These are phyloP conservation scores for Xylota segnis DNA, from an alignment of 2,888 invertebrate genomes.

Conservation along the genomic window DNA sequence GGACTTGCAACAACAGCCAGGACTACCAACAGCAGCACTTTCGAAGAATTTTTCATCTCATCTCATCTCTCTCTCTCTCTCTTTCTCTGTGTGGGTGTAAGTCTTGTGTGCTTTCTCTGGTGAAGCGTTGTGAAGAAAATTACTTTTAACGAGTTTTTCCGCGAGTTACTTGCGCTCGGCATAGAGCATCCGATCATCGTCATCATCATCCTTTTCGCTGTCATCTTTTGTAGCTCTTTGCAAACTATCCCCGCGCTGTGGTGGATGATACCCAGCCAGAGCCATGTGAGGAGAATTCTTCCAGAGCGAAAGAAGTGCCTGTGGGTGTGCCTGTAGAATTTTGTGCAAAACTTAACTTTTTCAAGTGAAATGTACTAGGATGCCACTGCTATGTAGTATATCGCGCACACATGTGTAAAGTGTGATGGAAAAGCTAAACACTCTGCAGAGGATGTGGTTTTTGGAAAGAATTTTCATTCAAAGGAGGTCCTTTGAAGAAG, in stretches of 20 bases:
- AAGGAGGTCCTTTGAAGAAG: no score
- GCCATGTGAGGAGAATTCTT: conserved; percentile 54
- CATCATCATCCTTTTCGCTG: conserved; percentile 57
- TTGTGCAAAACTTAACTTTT: conserved; percentile 52
- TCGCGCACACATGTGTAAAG: not conserved
- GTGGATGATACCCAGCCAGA: conserved; percentile 31
- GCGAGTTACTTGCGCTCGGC: conserved; percentile 46
- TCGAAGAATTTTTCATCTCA: conserved; percentile 37
- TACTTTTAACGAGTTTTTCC: conserved; percentile 75
- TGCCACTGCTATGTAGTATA: not conserved
- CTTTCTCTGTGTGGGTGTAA: not conserved
- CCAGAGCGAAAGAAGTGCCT: conserved; percentile 11
- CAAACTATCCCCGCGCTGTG: conserved; percentile 44
- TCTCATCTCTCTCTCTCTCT: not conserved
- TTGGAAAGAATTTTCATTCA: not conserved
- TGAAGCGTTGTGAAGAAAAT: conserved; percentile 58
- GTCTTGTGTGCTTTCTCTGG: conserved; percentile 2
- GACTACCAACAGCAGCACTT: conserved; percentile 42
- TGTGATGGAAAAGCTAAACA: conserved; percentile 14
- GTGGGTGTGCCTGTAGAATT: conserved; percentile 15
- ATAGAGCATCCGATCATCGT: conserved; percentile 61
- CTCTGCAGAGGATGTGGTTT: not conserved
- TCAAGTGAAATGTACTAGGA: conserved; percentile 29
- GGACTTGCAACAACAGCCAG: conserved; percentile 43
- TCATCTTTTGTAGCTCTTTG: conserved; percentile 59